Evolutionary conservation across 2,113 vertebrate species (phyloP).

Genomic region (Sinosuthora webbiana): DNA sequence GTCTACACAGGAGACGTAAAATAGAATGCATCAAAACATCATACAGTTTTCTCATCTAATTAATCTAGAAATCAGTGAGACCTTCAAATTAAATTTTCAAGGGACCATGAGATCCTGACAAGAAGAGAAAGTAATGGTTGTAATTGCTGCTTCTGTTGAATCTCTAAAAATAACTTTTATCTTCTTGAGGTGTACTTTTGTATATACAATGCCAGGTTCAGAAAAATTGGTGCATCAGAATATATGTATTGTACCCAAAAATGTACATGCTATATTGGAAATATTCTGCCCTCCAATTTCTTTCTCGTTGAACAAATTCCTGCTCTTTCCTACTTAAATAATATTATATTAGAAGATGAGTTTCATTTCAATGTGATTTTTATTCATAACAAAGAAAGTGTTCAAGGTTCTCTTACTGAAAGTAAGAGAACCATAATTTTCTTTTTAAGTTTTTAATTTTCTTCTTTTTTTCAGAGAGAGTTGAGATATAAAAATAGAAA

Average conservation of each 20-base stretch:
- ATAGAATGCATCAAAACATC: neutral
- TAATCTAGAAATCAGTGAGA: neutral
- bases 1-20: neutral
- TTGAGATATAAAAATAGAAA: constrained; percentile 41
- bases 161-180: neutral
- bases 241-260: neutral
- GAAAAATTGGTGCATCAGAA: neutral
- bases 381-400: constrained; percentile 36
- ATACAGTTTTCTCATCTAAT: neutral
- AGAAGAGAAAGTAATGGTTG: neutral
- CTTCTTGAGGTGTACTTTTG: neutral
- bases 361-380: constrained; percentile 55
- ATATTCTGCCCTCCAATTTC: neutral
- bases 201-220: neutral
- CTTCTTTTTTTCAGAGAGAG: neutral
- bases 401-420: constrained; percentile 15
- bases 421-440: neutral
- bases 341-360: neutral
- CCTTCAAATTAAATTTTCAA: neutral
- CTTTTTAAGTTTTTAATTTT: constrained; percentile 23
- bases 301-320: neutral
- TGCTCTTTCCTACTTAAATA: neutral
- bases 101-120: neutral
- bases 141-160: neutral
- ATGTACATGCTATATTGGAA: neutral